phyloP scores from a whole-genome alignment of 2,113 vertebrate species.

The Oryzias curvinotus region DNA sequence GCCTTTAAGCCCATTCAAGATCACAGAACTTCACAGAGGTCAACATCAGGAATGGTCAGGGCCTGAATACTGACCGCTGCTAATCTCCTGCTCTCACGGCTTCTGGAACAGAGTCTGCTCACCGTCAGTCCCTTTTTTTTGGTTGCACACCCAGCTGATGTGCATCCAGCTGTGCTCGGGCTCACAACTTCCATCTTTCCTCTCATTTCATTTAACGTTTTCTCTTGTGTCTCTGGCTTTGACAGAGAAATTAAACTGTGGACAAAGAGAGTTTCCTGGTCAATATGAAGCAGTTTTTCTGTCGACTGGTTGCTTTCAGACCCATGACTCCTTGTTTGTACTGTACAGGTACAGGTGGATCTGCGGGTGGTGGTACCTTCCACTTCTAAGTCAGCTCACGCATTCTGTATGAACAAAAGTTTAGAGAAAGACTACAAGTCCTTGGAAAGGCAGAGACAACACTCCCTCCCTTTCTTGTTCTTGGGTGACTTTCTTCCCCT shows the following conservation, averaged over 20 bases:
- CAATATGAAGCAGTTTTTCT: background rate
- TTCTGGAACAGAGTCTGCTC: background rate
- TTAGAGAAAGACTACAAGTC: too few relatives aligned
- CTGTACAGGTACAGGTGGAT: too few relatives aligned
- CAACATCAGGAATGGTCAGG: background rate
- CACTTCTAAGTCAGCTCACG: too few relatives aligned
- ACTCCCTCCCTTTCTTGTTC: too few relatives aligned
- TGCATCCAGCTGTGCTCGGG: slow-evolving; percentile 31
- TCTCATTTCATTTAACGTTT: background rate
- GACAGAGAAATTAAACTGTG: slow-evolving; percentile 9
- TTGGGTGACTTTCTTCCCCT: too few relatives aligned
- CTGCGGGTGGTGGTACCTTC: too few relatives aligned
- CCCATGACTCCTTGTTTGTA: background rate
- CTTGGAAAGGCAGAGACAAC: too few relatives aligned
- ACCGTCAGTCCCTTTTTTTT: background rate
- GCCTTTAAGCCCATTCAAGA: too few relatives aligned
- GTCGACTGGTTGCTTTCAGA: background rate
- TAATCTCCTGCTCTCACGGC: background rate
- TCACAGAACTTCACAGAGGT: background rate
- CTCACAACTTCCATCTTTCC: slow-evolving; percentile 25
- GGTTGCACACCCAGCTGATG: slow-evolving; percentile 7
- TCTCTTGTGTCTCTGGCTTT: background rate
- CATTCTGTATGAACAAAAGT: too few relatives aligned
- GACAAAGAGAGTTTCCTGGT: background rate
- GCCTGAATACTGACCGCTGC: background rate